Evolutionary conservation across 2,888 invertebrate genomes (phyloP), one percentile per base, ranked within the genome.

Genomic region (Siphonodentalium dalli): DNA sequence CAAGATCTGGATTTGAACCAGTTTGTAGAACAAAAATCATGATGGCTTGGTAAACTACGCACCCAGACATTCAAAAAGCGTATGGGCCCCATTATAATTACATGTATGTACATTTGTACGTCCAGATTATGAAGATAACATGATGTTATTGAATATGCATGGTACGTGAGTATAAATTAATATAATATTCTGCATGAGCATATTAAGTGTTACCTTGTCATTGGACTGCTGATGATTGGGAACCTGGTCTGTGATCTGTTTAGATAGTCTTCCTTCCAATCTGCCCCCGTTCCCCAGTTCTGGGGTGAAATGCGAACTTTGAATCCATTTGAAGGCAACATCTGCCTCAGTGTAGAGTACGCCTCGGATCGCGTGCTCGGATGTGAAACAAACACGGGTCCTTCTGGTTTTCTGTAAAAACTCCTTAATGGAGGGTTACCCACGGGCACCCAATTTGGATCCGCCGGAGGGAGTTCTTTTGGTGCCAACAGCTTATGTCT

Each of bases 331-430:
- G 78, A 74, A 0, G 79, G 79, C 35, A 77, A 54, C 66, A 76
- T 76, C 56, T 79, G 75, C 24, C 73, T 50, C 13, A 79, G 63
- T 2, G 78, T 77, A 0, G 78, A 78, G 66, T 74, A 78, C 15
- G 75, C 72, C 58, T 77, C 75, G 48, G 72, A 69, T n/a, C 72
- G 50, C 2, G 71, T 62, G 27, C 66, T 58, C 8, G 67, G 69
- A 40, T 65, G 68, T 5, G 71, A 72, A n/a, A 55, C 45, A 41
- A 61, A 68, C 39, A 67, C 51, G 8, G 40, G 23, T 4, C 57
- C 56, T 6, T 63, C 64, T 3, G 64, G 46, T 8, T 55, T 50
- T 8, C 74, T 54, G 21, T 63, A 61, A 55, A 68, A 73, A 27
- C 60, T 61, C 27, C 67, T 55, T 7, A 70, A 63, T 6, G 66